Percentiles rank a stretch among this genome's conserved stretches.
Conservation (phyloP, 2,888 invertebrate species). For the Drosophila buzzatii region DNA sequence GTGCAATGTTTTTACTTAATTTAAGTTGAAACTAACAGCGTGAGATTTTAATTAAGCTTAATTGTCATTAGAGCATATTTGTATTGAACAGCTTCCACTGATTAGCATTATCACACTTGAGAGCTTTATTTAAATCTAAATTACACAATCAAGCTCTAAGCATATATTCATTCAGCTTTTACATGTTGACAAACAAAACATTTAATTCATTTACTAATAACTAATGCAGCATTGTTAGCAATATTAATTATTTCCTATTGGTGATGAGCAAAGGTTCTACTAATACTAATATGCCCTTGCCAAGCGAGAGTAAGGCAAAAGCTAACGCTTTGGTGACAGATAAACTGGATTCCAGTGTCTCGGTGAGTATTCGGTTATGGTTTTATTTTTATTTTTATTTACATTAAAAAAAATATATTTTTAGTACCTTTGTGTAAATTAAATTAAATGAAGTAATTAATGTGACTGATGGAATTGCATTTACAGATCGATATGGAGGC, state of each 20-base stretch:
- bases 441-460: slow-evolving; percentile 10
- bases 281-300: slow-evolving; percentile 32
- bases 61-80: neutral
- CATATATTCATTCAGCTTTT: neutral
- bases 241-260: neutral
- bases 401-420: neutral
- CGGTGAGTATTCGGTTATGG: slow-evolving; percentile 72
- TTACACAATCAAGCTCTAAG: neutral
- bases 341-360: slow-evolving; percentile 80
- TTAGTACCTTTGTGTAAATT: slow-evolving; percentile 23
- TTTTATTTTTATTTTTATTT: neutral
- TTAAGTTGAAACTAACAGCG: neutral
- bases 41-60: neutral
- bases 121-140: neutral
- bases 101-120: neutral
- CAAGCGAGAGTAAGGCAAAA: slow-evolving; percentile 52
- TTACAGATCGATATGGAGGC: slow-evolving; percentile 90
- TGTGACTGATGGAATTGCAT: slow-evolving; percentile 1
- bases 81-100: neutral
- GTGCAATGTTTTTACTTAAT: neutral
- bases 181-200: slow-evolving; percentile 11
- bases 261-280: slow-evolving; percentile 57
- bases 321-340: slow-evolving; percentile 60
- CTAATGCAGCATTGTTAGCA: slow-evolving; percentile 5
- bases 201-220: slow-evolving; percentile 1